These are phyloP conservation scores for Atherinomorus stipes DNA, from an alignment of 2,113 vertebrate genomes.

Conservation along the genomic window DNA sequence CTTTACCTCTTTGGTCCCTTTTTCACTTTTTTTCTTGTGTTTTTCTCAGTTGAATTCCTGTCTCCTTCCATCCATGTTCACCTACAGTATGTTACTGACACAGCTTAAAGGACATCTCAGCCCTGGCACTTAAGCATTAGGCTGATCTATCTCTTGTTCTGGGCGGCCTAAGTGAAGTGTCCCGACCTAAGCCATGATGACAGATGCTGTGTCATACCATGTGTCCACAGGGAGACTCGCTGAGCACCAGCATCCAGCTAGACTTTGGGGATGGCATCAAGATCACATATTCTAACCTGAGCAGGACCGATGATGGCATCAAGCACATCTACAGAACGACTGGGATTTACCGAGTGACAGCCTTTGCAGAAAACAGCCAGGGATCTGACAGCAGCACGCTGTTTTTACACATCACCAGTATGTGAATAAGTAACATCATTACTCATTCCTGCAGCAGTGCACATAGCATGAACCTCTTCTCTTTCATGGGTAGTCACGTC, in stretches of 20 bases:
- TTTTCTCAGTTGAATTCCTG: constrained; percentile 54
- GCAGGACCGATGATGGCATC: constrained; percentile 91
- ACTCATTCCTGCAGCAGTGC: constrained; percentile 44
- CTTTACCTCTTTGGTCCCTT: constrained; percentile 3
- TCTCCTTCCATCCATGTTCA: constrained; percentile 47
- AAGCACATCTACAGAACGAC: constrained; percentile 89
- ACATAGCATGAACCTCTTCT: constrained; percentile 34
- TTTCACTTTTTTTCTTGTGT: constrained; percentile 33
- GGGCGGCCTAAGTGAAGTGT: constrained; percentile 48
- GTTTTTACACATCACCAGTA: constrained; percentile 95
- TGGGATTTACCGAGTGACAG: constrained; percentile 93
- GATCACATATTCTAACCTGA: constrained; percentile 95
- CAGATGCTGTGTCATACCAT: constrained; percentile 62
- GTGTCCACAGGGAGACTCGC: constrained; percentile 87
- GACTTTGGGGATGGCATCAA: constrained; percentile 96
- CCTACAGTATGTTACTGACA: constrained; percentile 62
- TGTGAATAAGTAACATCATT: constrained; percentile 79
- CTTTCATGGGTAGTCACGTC: constrained; percentile 54
- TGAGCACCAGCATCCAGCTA: constrained; percentile 92
- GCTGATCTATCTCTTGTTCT: constrained; percentile 38
- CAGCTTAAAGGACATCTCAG: constrained; percentile 39
- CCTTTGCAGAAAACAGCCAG: constrained; percentile 90
- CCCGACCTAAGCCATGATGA: constrained; percentile 63
- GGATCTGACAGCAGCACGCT: constrained; percentile 90
- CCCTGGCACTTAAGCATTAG: constrained; percentile 52